phyloP scores from a whole-genome alignment of 2,888 invertebrate genomes.

The Netelia virgata region DNA sequence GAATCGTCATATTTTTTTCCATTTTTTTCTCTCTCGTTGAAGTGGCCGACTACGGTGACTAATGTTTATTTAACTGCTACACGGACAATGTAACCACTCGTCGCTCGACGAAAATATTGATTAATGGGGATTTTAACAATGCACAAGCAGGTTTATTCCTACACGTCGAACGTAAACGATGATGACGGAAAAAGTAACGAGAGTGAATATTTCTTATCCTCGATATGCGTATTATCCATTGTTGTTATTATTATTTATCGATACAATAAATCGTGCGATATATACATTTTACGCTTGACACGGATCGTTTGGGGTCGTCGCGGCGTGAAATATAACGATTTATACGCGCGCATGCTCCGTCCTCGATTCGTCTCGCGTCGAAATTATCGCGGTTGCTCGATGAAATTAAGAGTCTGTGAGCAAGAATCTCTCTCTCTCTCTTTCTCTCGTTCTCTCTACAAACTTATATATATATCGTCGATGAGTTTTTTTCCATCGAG shows the following conservation, averaged over 20 bases:
- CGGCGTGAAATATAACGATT: slow-evolving; percentile 61
- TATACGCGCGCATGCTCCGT: slow-evolving; percentile 34
- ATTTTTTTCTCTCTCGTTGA: neutral
- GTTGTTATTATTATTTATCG: slow-evolving; percentile 25
- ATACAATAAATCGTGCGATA: slow-evolving; percentile 60
- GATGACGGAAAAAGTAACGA: neutral
- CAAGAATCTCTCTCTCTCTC: slow-evolving; percentile 13
- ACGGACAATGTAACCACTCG: neutral
- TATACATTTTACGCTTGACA: slow-evolving; percentile 46
- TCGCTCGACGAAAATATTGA: neutral
- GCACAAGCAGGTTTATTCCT: neutral
- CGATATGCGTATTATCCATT: slow-evolving; percentile 14
- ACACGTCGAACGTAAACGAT: neutral
- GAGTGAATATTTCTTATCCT: slow-evolving; percentile 3
- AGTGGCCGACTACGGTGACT: neutral
- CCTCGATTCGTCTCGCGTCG: slow-evolving; percentile 14
- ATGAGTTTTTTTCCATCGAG: slow-evolving; percentile 59
- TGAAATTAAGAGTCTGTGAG: slow-evolving; percentile 4
- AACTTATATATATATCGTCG: neutral
- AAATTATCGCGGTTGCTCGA: slow-evolving; percentile 1
- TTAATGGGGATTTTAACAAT: slow-evolving; percentile 12
- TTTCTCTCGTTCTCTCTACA: neutral
- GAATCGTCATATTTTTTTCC: neutral
- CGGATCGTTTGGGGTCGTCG: slow-evolving; percentile 60
- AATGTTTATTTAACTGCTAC: neutral